Evolutionary conservation across 2,113 vertebrate genomes (phyloP).

Genomic region (Ranitomeya imitator): DNA sequence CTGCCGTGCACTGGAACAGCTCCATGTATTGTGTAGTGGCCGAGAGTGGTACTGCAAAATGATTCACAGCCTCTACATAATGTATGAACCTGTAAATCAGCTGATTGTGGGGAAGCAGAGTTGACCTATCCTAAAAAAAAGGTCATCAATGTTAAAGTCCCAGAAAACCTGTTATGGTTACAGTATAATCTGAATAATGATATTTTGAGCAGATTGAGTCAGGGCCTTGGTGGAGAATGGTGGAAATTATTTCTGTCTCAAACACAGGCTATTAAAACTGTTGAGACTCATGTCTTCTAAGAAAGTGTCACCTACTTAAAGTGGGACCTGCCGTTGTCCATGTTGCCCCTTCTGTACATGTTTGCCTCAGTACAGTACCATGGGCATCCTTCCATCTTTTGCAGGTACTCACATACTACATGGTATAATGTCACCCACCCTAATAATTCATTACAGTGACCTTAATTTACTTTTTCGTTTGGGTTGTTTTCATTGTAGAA

Average conservation of each 20-base stretch:
- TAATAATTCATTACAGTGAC: neutral
- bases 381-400: neutral
- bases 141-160: no score
- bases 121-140: no score
- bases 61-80: no score
- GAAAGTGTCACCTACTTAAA: neutral
- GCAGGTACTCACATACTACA: neutral
- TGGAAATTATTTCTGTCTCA: neutral
- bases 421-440: neutral
- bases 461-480: neutral
- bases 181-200: no score
- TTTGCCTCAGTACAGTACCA: neutral
- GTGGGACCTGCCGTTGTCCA: neutral
- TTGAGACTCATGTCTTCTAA: neutral
- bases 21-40: no score
- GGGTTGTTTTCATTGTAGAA: neutral
- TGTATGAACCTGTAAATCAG: no score
- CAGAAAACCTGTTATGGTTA: no score
- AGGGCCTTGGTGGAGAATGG: neutral
- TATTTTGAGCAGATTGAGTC: no score
- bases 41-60: no score
- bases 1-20: no score
- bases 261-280: neutral
- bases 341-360: neutral
- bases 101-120: no score